Evolutionary conservation across 2,797 vertebrate genomes (phyloP).

Genomic region (Xiphophorus birchmanni): DNA sequence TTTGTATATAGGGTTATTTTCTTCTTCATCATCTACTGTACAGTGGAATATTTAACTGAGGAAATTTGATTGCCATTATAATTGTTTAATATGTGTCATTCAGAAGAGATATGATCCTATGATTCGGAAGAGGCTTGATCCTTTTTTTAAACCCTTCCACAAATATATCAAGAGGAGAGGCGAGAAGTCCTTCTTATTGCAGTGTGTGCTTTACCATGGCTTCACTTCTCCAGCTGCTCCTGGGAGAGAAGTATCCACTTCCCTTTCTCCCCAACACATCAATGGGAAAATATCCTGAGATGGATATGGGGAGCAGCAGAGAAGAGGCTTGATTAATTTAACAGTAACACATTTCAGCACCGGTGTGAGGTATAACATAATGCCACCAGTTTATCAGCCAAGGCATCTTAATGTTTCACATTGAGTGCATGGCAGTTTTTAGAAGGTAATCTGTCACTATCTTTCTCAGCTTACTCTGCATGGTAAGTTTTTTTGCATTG

Average conservation of each 20-base stretch:
- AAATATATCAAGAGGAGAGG: slow-evolving; percentile 18
- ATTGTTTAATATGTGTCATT: no score
- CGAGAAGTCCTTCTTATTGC: slow-evolving; percentile 13
- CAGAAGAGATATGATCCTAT: not conserved
- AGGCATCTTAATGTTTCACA: slow-evolving; percentile 1
- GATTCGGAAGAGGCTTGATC: no score
- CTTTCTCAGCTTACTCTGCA: not conserved
- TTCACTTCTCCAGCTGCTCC: slow-evolving; percentile 58
- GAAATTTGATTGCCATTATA: not conserved
- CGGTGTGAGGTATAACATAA: slow-evolving; percentile 71
- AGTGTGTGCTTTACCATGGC: slow-evolving; percentile 70
- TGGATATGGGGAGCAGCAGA: slow-evolving; percentile 72
- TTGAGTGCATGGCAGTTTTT: not conserved
- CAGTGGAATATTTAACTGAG: not conserved
- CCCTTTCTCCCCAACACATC: slow-evolving; percentile 69
- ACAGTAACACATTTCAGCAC: slow-evolving; percentile 73
- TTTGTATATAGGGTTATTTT: not conserved
- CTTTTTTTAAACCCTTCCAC: slow-evolving; percentile 4
- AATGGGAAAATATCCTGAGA: slow-evolving; percentile 69
- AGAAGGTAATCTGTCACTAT: not conserved
- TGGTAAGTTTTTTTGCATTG: not conserved
- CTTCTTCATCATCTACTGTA: not conserved
- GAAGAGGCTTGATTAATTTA: slow-evolving; percentile 81
- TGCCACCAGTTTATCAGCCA: slow-evolving; percentile 51
- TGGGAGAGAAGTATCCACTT: slow-evolving; percentile 53